A percentile compares a stretch with the other conserved stretches of the same genome.
These are phyloP conservation scores for Lochmaea capreae DNA, from an alignment of 2,888 invertebrate genomes.

Conservation along the genomic window DNA sequence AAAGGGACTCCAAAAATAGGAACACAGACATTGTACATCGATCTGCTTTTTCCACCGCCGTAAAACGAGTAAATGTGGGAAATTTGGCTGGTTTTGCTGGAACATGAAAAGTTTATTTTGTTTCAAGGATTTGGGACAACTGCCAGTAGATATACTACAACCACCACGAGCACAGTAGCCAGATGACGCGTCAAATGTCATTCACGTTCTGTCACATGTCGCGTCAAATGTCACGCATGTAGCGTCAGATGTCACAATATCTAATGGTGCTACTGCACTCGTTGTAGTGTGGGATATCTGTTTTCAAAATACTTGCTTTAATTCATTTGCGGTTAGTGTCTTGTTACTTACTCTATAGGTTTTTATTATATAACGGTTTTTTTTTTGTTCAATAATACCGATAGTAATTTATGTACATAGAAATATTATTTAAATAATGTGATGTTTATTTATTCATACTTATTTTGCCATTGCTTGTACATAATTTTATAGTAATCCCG, in stretches of 20 bases:
- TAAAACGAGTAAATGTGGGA: too few relatives aligned
- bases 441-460: constrained; percentile 42
- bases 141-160: background rate
- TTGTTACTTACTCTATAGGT: constrained; percentile 3
- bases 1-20: too few relatives aligned
- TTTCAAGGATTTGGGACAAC: background rate
- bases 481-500: constrained; percentile 42
- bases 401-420: constrained; percentile 37
- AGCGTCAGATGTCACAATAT: too few relatives aligned
- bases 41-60: too few relatives aligned
- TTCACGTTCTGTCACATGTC: too few relatives aligned
- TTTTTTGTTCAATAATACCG: constrained; percentile 8
- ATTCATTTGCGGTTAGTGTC: constrained; percentile 13
- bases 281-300: background rate
- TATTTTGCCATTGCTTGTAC: constrained; percentile 43
- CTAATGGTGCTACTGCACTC: too few relatives aligned
- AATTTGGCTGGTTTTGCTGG: too few relatives aligned
- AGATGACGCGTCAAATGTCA: too few relatives aligned
- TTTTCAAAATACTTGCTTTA: constrained; percentile 43
- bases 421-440: constrained; percentile 37
- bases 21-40: too few relatives aligned
- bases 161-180: too few relatives aligned
- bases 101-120: background rate
- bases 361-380: background rate
- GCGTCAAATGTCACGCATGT: too few relatives aligned